Conservation (phyloP, 2,888 invertebrate species). For the Nysson spinosus region DNA sequence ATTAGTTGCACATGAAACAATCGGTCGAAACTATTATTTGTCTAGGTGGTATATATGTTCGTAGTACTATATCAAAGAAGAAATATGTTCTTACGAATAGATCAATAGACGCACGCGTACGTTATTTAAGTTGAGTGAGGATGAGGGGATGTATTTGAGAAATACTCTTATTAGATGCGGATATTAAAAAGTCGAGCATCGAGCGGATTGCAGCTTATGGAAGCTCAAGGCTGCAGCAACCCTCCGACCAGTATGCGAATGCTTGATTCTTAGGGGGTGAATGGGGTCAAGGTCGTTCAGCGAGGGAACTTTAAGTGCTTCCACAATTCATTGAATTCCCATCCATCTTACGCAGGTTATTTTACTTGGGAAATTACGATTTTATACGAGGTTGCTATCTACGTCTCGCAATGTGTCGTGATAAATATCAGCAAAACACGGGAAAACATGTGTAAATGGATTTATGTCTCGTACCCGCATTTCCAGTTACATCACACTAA, state of each 20-base stretch:
- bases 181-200: conserved; percentile 37
- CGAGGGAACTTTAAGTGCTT: conserved; percentile 63
- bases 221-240: conserved; percentile 46
- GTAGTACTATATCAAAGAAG: neutral
- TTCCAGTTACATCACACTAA: too few species aligned
- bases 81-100: neutral
- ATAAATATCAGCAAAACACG: neutral
- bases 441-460: neutral
- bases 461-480: neutral
- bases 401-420: neutral
- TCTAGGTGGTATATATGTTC: too few species aligned
- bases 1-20: too few species aligned
- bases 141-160: conserved; percentile 10
- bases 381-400: conserved; percentile 29
- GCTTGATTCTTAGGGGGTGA: conserved; percentile 41
- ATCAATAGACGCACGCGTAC: conserved; percentile 25
- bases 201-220: conserved; percentile 41
- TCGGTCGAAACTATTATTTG: too few species aligned
- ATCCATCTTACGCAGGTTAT: neutral
- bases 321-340: conserved; percentile 55
- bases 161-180: conserved; percentile 36
- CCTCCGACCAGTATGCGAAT: conserved; percentile 39
- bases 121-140: conserved; percentile 2
- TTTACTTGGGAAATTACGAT: conserved; percentile 7
- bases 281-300: conserved; percentile 64